A percentile compares a stretch with the other conserved stretches of the same genome.
Evolutionary conservation across 2,888 invertebrate genomes (phyloP).

Genomic region (Drosophila mulleri): DNA sequence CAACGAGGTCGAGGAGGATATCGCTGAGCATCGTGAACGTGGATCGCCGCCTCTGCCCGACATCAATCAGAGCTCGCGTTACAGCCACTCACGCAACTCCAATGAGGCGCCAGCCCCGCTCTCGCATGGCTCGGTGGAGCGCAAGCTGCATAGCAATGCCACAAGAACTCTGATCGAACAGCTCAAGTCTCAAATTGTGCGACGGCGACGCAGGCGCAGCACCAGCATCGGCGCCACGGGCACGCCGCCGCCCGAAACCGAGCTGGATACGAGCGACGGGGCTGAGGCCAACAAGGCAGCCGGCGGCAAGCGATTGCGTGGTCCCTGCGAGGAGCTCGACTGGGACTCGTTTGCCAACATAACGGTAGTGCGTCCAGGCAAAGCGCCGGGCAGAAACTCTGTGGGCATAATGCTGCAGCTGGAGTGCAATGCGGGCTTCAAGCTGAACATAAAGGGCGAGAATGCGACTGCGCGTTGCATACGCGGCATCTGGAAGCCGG

Average conservation of each 20-base stretch:
- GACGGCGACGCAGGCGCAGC: constrained; percentile 73
- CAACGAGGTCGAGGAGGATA: constrained; percentile 48
- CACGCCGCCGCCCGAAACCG: constrained; percentile 53
- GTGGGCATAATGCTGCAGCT: constrained; percentile 91
- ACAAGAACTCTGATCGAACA: constrained; percentile 72
- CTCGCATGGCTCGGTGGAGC: not conserved
- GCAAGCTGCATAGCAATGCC: constrained; percentile 37
- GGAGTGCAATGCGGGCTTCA: constrained; percentile 92
- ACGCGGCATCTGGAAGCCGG: constrained; percentile 93
- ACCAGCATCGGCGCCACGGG: constrained; percentile 43
- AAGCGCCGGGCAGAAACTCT: constrained; percentile 90
- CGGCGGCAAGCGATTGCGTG: constrained; percentile 83
- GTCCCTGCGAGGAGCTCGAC: constrained; percentile 88
- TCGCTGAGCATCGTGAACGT: constrained; percentile 41
- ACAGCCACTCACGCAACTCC: constrained; percentile 35
- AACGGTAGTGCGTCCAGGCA: constrained; percentile 90
- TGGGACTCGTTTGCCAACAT: constrained; percentile 85
- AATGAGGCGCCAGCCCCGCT: constrained; percentile 42
- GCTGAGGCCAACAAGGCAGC: constrained; percentile 62
- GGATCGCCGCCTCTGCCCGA: constrained; percentile 65
- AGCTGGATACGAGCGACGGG: constrained; percentile 68
- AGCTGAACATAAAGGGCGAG: constrained; percentile 89
- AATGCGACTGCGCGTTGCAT: constrained; percentile 93
- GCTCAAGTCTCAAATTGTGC: constrained; percentile 82
- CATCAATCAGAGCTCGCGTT: constrained; percentile 66